phyloP scores from a whole-genome alignment of 2,113 vertebrate species.

The Albula glossodonta region DNA sequence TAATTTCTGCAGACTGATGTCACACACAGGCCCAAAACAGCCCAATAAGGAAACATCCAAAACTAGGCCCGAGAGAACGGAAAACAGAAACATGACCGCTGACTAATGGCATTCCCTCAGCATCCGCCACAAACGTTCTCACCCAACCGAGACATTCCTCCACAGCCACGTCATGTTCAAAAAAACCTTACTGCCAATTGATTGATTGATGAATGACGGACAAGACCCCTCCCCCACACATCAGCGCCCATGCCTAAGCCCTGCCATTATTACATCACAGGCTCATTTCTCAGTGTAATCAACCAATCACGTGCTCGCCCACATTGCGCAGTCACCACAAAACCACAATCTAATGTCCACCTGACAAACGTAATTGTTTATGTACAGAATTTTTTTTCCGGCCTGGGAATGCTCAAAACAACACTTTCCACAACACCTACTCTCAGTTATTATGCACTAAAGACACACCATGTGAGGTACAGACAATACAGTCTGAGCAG shows the following conservation, averaged over 20 bases:
- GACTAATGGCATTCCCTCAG: not conserved
- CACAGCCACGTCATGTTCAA: not conserved
- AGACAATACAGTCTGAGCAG: not conserved
- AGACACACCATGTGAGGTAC: not conserved
- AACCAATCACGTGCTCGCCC: not conserved
- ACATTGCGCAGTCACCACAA: not conserved
- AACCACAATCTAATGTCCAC: not conserved
- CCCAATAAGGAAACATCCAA: not conserved
- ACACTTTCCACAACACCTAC: not conserved
- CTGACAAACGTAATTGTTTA: not conserved
- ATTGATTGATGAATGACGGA: not conserved
- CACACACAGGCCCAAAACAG: not conserved
- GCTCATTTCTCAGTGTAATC: not conserved
- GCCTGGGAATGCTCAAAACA: not conserved
- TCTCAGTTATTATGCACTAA: too few species aligned
- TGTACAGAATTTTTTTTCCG: not conserved
- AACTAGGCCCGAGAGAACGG: not conserved
- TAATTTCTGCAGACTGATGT: not conserved
- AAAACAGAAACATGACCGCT: not conserved
- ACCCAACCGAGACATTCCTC: not conserved
- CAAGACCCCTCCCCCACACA: not conserved
- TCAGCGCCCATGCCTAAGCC: slow-evolving; percentile 3
- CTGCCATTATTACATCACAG: not conserved
- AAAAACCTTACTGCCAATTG: not conserved
- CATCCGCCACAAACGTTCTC: not conserved